phyloP scores from a whole-genome alignment of 2,113 vertebrate species.

The Prolemur simus region DNA sequence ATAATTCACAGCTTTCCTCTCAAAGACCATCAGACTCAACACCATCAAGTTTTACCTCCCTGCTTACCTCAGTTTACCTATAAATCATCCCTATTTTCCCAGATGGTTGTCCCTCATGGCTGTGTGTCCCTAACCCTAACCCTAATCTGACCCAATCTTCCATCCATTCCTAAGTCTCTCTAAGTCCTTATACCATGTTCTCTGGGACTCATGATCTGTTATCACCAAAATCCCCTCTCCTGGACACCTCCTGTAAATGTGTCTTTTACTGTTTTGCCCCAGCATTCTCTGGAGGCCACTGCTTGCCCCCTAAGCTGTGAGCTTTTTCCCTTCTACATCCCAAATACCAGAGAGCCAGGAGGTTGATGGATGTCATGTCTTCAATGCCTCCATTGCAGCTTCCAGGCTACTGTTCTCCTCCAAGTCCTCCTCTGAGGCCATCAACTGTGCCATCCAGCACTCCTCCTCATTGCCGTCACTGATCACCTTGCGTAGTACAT shows the following conservation, averaged over 20 bases:
- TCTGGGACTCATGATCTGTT: not conserved
- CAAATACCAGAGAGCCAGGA: too few species aligned
- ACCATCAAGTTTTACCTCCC: not conserved
- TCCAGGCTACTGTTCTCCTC: not conserved
- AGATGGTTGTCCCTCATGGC: not conserved
- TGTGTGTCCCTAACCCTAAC: not conserved
- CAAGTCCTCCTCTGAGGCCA: not conserved
- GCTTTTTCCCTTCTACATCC: not conserved
- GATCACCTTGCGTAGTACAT: not conserved
- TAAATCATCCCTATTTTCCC: not conserved
- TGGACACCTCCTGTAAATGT: not conserved
- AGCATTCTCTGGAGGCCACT: not conserved
- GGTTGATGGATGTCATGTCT: too few species aligned
- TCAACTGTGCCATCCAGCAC: rapidly evolving
- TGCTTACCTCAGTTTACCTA: not conserved
- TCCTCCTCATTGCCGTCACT: not conserved
- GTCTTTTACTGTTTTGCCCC: not conserved
- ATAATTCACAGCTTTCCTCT: not conserved
- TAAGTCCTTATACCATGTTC: not conserved
- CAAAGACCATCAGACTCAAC: not conserved
- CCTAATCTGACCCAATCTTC: not conserved
- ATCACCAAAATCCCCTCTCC: not conserved
- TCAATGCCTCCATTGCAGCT: not conserved
- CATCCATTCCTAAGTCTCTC: too few species aligned
- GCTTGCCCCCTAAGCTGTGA: not conserved